phyloP scores from a whole-genome alignment of 2,797 vertebrate species.

The Pelodytes ibericus region DNA sequence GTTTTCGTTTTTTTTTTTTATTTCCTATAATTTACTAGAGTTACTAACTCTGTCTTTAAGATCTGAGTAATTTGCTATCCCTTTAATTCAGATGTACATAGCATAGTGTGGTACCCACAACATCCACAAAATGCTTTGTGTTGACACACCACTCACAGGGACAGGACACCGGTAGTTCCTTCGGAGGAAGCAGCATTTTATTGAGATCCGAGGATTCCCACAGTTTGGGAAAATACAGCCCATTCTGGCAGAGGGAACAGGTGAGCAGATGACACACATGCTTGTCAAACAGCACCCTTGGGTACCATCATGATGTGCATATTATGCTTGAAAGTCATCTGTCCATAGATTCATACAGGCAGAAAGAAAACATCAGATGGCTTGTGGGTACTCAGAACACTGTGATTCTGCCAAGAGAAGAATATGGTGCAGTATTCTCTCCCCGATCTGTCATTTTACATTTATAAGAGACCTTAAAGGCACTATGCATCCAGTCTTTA shows the following conservation, averaged over 20 bases:
- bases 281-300: slow-evolving; percentile 5
- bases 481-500: background rate
- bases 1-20: too few relatives aligned
- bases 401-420: slow-evolving; percentile 27
- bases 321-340: slow-evolving; percentile 41
- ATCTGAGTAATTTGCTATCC: too few relatives aligned
- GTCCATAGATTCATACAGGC: slow-evolving; percentile 24
- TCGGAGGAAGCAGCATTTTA: too few relatives aligned
- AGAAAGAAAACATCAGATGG: slow-evolving; percentile 51
- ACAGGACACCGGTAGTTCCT: too few relatives aligned
- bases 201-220: background rate
- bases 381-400: slow-evolving; percentile 52
- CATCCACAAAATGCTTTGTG: too few relatives aligned
- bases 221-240: background rate
- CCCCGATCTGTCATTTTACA: slow-evolving; percentile 48
- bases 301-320: slow-evolving; percentile 8
- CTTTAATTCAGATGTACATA: too few relatives aligned
- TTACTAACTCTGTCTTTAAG: too few relatives aligned
- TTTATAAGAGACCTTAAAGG: slow-evolving; percentile 16
- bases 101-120: too few relatives aligned
- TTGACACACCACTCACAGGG: too few relatives aligned
- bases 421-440: slow-evolving; percentile 36
- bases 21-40: too few relatives aligned
- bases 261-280: slow-evolving; percentile 30
- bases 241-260: background rate